Conservation (phyloP, 2,113 vertebrate species). For the Vicugna pacos region DNA sequence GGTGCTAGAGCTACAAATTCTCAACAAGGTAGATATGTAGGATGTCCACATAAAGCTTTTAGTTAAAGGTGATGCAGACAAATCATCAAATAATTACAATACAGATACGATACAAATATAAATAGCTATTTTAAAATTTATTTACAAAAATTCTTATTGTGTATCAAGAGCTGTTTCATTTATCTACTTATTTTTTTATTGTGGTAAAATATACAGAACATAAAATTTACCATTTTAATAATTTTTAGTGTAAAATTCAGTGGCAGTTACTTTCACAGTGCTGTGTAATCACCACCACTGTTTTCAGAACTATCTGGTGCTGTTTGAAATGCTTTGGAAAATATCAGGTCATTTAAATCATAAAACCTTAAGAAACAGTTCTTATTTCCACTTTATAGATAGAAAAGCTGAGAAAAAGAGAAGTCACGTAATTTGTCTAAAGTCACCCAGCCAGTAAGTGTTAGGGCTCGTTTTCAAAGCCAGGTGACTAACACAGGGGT, state of each 20-base stretch:
- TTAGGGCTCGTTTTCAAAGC: background rate
- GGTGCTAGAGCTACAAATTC: background rate
- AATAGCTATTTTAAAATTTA: slow-evolving; percentile 1
- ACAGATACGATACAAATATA: background rate
- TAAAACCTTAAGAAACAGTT: background rate
- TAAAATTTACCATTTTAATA: background rate
- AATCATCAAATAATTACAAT: background rate
- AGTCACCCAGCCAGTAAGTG: background rate
- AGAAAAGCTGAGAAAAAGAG: background rate
- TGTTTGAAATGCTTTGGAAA: slow-evolving; percentile 23
- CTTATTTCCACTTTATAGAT: background rate
- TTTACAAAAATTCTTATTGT: background rate
- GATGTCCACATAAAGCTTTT: background rate
- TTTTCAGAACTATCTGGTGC: background rate
- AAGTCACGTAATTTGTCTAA: background rate
- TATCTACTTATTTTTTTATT: background rate
- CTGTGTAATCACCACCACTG: background rate
- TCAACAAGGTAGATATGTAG: background rate
- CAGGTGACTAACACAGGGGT: background rate
- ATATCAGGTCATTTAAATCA: background rate
- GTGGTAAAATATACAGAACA: background rate
- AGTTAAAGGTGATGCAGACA: background rate
- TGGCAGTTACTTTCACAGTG: background rate
- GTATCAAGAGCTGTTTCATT: background rate
- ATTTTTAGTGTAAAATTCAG: slow-evolving; percentile 7